Evolutionary conservation across 2,797 vertebrate species (phyloP), one percentile per base, ranked within the genome.

Genomic region (Saxicola maurus): DNA sequence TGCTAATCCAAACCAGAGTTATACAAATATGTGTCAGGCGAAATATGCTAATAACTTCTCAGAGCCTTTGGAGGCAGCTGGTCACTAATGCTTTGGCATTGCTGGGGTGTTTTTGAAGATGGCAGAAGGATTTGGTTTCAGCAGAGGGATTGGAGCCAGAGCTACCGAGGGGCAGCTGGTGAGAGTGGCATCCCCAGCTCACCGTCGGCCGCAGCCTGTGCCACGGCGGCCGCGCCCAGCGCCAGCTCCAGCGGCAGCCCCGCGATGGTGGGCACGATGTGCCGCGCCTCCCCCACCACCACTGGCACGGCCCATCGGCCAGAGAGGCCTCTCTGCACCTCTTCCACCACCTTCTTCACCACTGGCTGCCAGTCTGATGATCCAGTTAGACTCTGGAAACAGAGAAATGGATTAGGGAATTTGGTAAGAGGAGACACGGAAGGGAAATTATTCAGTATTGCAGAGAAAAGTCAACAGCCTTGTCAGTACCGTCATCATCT

Each of bases 221-320:
- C 96, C 79, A 99, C 96, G 20, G 31, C 27, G 8, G 96, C 38
- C 8, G 94, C 89, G 12, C 97, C 97, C 37, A 98, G 89, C 69
- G 97, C 92, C 7, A 98, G 57, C 95, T 99, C 98, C 96, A 98
- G 93, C 0, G 98, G 98, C 42, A 98, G 5, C 40, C 98, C 98
- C 3, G 96, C 87, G 55, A 91, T 65, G 2, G 97, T 98, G 30
- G 98, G 98, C 25, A 98, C 23, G 35, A 98, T 93, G 24, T 95
- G 97, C 37, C 97, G 96, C 72, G 97, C 25, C 91, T 98, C 98
- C 16, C 86, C 85, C 67, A 77, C 91, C 92, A 98, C 28, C 28
- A 95, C 5, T 0, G 98, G 97, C 88, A 98, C 96, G 12, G 81
- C 86, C 66, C 95, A 85, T 12, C 31, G 91, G 42, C 94, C 81